phyloP scores from a whole-genome alignment of 1,140 invertebrate species.

The Nomia melanderi region DNA sequence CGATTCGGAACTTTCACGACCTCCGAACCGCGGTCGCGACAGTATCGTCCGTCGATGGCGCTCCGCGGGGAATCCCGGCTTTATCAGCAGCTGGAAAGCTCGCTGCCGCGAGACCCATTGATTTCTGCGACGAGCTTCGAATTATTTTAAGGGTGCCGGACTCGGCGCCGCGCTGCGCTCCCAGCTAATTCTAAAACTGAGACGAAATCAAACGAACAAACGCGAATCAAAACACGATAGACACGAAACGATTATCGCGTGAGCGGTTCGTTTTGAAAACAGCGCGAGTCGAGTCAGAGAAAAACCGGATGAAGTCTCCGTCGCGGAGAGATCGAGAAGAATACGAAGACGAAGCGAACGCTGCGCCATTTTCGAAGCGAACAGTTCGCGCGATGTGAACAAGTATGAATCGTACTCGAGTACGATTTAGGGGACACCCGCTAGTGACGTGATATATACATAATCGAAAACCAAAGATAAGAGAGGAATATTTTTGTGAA shows the following conservation, averaged over 20 bases:
- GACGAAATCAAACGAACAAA: background rate
- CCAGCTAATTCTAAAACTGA: background rate
- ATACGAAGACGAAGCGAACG: no score
- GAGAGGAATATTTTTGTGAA: slow-evolving; percentile 45
- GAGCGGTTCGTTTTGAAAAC: no score
- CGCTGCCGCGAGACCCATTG: background rate
- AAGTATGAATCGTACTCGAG: no score
- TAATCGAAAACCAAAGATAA: background rate
- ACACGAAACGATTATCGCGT: no score
- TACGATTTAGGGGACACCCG: background rate
- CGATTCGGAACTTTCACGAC: no score
- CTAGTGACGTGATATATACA: slow-evolving; percentile 8
- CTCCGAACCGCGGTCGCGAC: no score
- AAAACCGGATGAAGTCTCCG: no score
- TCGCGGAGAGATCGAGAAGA: no score
- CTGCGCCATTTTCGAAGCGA: no score
- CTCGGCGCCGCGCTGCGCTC: background rate
- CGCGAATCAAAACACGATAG: background rate
- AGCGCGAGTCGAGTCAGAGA: no score
- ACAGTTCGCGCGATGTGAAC: no score
- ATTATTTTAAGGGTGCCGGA: background rate
- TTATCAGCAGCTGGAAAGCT: slow-evolving; percentile 9
- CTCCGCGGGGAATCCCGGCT: background rate
- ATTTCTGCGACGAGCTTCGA: background rate
- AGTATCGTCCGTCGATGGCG: slow-evolving; percentile 7